Evolutionary conservation across 2,797 vertebrate species (phyloP).

Genomic region (Rachycentron canadum): DNA sequence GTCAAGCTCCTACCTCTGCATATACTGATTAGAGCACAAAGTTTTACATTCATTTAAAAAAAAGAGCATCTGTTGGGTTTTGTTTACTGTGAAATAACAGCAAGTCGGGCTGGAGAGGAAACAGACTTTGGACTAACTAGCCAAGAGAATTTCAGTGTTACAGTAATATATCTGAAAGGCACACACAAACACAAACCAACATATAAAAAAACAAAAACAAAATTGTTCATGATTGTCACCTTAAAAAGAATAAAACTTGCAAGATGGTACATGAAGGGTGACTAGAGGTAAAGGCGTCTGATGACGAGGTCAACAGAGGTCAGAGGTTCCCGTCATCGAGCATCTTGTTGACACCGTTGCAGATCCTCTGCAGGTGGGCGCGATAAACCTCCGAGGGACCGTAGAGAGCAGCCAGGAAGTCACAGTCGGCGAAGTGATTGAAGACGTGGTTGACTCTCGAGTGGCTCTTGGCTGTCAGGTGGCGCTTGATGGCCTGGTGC

Average conservation of each 20-base stretch:
- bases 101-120: constrained; percentile 33
- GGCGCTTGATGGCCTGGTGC: constrained; percentile 91
- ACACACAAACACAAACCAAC: constrained; percentile 59
- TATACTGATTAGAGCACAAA: constrained; percentile 65
- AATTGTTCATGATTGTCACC: constrained; percentile 57
- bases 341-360: constrained; percentile 93
- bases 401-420: constrained; percentile 93
- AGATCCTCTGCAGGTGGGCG: constrained; percentile 90
- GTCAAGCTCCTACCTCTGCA: constrained; percentile 62
- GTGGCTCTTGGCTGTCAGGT: constrained; percentile 95
- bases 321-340: constrained; percentile 94
- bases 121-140: constrained; percentile 68
- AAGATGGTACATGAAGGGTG: constrained; percentile 7
- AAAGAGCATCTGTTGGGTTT: constrained; percentile 26
- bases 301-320: constrained; percentile 56
- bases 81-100: constrained; percentile 46
- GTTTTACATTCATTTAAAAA: constrained; percentile 75
- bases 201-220: constrained; percentile 30
- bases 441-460: constrained; percentile 94
- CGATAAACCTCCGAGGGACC: constrained; percentile 90
- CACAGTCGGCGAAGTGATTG: constrained; percentile 93
- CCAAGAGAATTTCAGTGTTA: constrained; percentile 62
- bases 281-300: constrained; percentile 44
- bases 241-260: constrained; percentile 32
- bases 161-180: constrained; percentile 62